Evolutionary conservation across 2,797 vertebrate genomes (phyloP).

Genomic region (Podargus strigoides): DNA sequence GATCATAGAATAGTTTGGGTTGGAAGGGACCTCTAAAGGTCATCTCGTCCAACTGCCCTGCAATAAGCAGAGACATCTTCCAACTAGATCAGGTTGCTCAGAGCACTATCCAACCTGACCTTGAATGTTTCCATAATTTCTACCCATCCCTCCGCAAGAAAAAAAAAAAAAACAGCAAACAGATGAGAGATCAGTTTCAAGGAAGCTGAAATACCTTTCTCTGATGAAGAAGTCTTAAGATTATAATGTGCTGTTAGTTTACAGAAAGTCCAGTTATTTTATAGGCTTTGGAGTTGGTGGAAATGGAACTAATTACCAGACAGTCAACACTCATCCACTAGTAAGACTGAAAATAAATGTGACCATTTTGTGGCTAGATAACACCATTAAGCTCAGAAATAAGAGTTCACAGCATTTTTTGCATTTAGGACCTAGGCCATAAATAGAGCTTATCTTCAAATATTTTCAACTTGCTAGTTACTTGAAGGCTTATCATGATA

Average conservation of each 20-base stretch:
- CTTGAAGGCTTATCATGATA: slow-evolving; percentile 4
- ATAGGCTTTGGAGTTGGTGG: not conserved
- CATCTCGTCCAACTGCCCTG: not conserved
- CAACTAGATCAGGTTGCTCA: not conserved
- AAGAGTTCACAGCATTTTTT: not conserved
- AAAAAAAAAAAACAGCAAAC: not conserved
- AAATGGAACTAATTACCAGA: not conserved
- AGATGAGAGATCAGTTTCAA: not conserved
- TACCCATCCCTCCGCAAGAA: not conserved
- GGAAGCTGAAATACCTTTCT: not conserved
- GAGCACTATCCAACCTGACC: not conserved
- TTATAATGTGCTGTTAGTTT: not conserved
- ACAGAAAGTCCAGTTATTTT: not conserved
- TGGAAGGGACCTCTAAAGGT: not conserved
- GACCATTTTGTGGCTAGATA: not conserved
- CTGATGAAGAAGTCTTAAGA: not conserved
- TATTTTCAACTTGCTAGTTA: slow-evolving; percentile 20
- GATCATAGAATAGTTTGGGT: not conserved
- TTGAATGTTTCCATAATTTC: not conserved
- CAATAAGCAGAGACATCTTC: not conserved
- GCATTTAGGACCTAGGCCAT: not conserved
- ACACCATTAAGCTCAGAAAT: not conserved
- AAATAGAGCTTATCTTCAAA: slow-evolving; percentile 16
- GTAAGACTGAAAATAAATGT: not conserved
- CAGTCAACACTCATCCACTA: not conserved